Percentiles rank a stretch among this genome's conserved stretches.
Conservation (phyloP, 2,113 vertebrate species). For the Pterocles orientalis region DNA sequence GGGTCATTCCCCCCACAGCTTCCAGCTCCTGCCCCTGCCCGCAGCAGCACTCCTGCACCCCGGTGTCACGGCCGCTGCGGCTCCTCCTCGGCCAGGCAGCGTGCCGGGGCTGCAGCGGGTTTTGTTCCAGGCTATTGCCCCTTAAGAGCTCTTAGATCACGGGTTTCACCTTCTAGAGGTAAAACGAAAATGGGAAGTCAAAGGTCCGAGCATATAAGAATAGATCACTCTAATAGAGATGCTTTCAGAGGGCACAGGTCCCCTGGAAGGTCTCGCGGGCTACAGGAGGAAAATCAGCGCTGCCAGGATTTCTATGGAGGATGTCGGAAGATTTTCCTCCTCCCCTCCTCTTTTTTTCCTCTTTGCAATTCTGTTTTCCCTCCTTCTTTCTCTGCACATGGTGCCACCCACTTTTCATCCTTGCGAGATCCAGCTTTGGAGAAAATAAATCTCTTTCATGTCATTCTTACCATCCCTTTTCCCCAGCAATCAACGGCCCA, state of each 20-base stretch:
- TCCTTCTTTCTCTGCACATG: neutral
- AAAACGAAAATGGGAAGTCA: neutral
- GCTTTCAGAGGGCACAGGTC: neutral
- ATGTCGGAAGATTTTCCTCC: neutral
- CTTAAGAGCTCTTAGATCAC: neutral
- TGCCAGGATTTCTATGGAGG: neutral
- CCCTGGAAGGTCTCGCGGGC: rapidly evolving
- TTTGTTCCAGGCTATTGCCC: neutral
- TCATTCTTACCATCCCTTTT: neutral
- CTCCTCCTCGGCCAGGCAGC: neutral
- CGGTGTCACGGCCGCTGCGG: rapidly evolving
- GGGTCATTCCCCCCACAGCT: no score
- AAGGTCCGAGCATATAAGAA: neutral
- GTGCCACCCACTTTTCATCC: neutral
- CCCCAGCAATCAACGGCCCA: neutral
- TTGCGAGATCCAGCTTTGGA: neutral
- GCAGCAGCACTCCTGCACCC: neutral
- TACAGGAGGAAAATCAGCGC: neutral
- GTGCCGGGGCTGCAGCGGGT: rapidly evolving
- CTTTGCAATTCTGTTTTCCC: neutral
- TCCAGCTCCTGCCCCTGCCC: neutral
- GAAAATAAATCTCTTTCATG: neutral
- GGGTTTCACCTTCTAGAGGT: neutral
- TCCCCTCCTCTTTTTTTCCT: neutral
- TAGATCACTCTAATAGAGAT: neutral